Conservation (phyloP, 2,113 vertebrate genomes). For the Tichodroma muraria region DNA sequence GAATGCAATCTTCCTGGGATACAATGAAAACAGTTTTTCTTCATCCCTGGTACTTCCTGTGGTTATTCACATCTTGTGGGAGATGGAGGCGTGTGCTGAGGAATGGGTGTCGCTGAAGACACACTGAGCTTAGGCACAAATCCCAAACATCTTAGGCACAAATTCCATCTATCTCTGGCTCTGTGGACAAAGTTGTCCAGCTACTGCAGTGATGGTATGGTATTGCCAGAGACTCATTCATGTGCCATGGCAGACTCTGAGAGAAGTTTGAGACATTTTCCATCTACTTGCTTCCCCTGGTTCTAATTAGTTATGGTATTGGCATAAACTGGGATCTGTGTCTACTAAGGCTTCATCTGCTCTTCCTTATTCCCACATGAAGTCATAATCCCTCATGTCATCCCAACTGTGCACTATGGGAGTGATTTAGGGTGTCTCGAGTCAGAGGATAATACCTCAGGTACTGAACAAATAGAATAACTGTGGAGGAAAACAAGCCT, state of each 20-base stretch:
- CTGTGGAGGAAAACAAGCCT: not conserved
- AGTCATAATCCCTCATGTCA: not conserved
- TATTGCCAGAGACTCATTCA: not conserved
- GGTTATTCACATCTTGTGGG: not conserved
- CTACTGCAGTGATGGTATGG: not conserved
- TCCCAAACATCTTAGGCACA: not conserved
- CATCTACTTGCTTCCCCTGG: not conserved
- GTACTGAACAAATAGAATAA: slow-evolving; percentile 18
- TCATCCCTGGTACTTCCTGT: not conserved
- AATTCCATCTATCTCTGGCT: not conserved
- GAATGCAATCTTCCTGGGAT: not conserved
- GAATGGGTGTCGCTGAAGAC: not conserved
- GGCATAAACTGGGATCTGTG: not conserved
- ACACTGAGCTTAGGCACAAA: not conserved
- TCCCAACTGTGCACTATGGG: not conserved
- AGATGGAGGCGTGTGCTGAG: not conserved
- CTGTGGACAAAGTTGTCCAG: not conserved
- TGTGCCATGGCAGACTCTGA: not conserved
- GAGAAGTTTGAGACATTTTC: not conserved
- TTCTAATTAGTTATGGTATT: slow-evolving; percentile 16
- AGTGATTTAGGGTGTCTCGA: not conserved
- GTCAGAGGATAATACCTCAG: not conserved
- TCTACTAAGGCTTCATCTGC: not conserved
- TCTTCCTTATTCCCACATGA: slow-evolving; percentile 14
- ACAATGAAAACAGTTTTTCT: not conserved